phyloP scores from a whole-genome alignment of 2,888 invertebrate genomes.

The Harpalus rubripes region DNA sequence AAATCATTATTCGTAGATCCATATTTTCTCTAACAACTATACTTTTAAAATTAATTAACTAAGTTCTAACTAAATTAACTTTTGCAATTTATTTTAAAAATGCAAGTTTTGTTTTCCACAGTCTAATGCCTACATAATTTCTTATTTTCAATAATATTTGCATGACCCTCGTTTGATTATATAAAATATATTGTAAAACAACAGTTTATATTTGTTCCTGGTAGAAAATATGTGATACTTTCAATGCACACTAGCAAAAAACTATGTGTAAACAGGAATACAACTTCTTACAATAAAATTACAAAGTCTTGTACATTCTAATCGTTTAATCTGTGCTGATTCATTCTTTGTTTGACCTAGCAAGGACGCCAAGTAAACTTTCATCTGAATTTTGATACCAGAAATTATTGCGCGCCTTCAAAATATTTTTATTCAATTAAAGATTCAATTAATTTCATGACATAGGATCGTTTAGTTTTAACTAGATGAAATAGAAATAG shows the following conservation, averaged over 20 bases:
- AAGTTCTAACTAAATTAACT: no score
- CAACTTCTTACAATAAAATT: slow-evolving; percentile 26
- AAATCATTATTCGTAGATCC: no score
- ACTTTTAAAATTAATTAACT: no score
- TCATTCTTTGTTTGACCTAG: slow-evolving; percentile 58
- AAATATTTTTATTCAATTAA: slow-evolving; percentile 4
- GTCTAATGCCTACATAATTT: no score
- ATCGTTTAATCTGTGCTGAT: slow-evolving; percentile 60
- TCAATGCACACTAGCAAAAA: slow-evolving; percentile 32
- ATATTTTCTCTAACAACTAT: no score
- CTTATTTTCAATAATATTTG: no score
- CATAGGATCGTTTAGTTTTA: slow-evolving; percentile 2
- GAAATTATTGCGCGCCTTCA: slow-evolving; percentile 22
- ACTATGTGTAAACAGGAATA: slow-evolving; percentile 36
- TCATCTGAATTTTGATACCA: slow-evolving; percentile 55
- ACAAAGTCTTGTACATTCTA: slow-evolving; percentile 46
- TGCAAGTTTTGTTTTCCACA: no score
- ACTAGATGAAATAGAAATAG: slow-evolving; percentile 29
- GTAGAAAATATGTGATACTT: background rate
- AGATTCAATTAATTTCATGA: background rate
- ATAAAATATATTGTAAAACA: no score
- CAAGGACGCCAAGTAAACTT: slow-evolving; percentile 55
- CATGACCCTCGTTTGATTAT: no score
- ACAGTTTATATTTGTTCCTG: slow-evolving; percentile 12
- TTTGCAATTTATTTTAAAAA: no score